Conservation (phyloP, 2,113 vertebrate species). For the Petaurus breviceps region DNA sequence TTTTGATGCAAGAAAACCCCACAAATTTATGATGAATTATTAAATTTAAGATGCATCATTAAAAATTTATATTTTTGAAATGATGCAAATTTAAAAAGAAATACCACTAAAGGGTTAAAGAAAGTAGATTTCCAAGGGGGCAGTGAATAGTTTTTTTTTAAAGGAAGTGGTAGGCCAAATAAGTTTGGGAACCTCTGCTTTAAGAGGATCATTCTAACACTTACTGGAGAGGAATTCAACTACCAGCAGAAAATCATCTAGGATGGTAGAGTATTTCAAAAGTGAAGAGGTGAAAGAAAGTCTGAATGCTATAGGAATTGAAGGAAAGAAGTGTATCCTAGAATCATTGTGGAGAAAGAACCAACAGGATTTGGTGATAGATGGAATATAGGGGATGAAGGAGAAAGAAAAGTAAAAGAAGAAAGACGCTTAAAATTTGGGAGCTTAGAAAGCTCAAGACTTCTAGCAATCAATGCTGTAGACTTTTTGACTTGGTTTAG, state of each 20-base stretch:
- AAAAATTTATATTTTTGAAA: too few relatives aligned
- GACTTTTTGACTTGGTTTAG: not conserved
- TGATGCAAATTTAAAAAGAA: too few relatives aligned
- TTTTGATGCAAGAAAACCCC: too few relatives aligned
- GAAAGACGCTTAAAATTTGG: not conserved
- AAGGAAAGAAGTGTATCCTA: not conserved
- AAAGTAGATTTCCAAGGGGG: too few relatives aligned
- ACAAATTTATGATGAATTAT: too few relatives aligned
- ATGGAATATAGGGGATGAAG: not conserved
- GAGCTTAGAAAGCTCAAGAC: not conserved
- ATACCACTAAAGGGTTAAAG: too few relatives aligned
- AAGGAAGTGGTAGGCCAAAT: too few relatives aligned
- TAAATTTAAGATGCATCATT: too few relatives aligned
- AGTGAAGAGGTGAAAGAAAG: not conserved
- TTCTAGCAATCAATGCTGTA: not conserved
- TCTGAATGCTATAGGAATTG: not conserved
- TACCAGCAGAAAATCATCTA: not conserved
- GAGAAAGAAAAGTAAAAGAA: not conserved
- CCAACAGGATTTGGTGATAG: not conserved
- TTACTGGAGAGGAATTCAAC: constrained; percentile 37
- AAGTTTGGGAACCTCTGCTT: not conserved
- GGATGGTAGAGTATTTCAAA: not conserved
- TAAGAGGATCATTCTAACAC: constrained; percentile 45
- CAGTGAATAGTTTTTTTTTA: too few relatives aligned
- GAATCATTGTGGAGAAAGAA: not conserved